A percentile compares a stretch with the other conserved stretches of the same genome.
Evolutionary conservation across 2,113 vertebrate species (phyloP).

Genomic region (Benitochromis conjunctus): DNA sequence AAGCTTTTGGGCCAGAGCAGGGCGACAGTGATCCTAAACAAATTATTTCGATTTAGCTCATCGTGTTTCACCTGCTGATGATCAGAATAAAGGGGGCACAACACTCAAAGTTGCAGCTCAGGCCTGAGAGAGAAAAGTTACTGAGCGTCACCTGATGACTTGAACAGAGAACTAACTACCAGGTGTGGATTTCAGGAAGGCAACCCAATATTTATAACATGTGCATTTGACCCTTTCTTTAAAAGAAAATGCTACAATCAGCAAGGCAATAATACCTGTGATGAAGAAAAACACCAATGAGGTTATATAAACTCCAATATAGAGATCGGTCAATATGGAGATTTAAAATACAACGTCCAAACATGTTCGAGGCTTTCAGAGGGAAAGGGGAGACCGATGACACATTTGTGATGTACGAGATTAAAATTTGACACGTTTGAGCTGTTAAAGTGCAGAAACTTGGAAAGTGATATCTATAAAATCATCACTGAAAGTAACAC

Average conservation of each 20-base stretch:
- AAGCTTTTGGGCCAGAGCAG: fast-evolving
- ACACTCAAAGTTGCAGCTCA: neutral
- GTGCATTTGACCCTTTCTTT: no score
- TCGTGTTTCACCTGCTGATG: neutral
- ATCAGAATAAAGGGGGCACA: neutral
- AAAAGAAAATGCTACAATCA: neutral
- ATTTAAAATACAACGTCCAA: neutral
- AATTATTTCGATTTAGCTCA: neutral
- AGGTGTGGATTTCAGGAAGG: neutral
- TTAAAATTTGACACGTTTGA: fast-evolving
- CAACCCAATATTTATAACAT: neutral
- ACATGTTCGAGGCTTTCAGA: fast-evolving
- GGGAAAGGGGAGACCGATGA: neutral
- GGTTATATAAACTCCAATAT: neutral
- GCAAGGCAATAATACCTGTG: neutral
- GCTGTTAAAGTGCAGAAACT: neutral
- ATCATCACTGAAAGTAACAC: fast-evolving
- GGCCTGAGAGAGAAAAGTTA: neutral
- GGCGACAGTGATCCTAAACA: neutral
- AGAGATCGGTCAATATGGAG: neutral
- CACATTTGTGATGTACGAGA: neutral
- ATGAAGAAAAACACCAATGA: neutral
- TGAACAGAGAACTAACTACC: neutral
- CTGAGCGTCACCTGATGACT: neutral
- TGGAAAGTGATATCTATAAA: no score